Evolutionary conservation across 2,113 vertebrate species (phyloP), one percentile per base, ranked within the genome.

Genomic region (Tachysurus vachellii): DNA sequence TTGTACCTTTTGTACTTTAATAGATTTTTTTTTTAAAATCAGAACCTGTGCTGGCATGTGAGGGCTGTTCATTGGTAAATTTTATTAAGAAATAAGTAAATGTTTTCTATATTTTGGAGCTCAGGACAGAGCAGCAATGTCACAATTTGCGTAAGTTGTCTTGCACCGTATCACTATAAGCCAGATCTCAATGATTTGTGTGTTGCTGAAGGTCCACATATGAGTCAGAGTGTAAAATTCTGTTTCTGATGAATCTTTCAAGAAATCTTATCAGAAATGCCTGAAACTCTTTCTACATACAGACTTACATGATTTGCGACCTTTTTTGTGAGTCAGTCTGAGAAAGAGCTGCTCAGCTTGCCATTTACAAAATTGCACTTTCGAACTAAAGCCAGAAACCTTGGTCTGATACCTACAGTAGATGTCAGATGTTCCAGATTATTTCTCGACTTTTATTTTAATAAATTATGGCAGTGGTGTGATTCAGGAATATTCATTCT

Each of bases 291-390:
- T 80, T 59, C 54, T 80, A 57, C 14, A 57, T 36, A 5, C 53
- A 80, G 54, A 21, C 17, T n/a, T 57, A 80, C 77, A 66, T 83
- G 44, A 66, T 54, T 64, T 83, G 81, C 50, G 81, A 83, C 62
- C 59, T 44, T 83, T 62, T 36, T 53, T 53, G 2, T 54, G 31
- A 66, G 81, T 28, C 81, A 57, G 42, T 26, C 42, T 47, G 47
- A 6, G 42, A 47, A 80, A 31, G n/a, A 19, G 53, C 12, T 11
- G 8, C 75, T 80, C 9, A 62, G 23, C 14, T 54, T 66, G 36
- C 61, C 26, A 28, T 50, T 83, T 50, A n/a, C 42, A 50, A 13
- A 61, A 31, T 61, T 53, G 3, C 59, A 28, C 13, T 28, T 80
- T 80, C 36, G 50, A n/a, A 26, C 26, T 64, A 26, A 57, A 61